phyloP scores from a whole-genome alignment of 1,140 invertebrate genomes.

The Oscheius sp. region DNA sequence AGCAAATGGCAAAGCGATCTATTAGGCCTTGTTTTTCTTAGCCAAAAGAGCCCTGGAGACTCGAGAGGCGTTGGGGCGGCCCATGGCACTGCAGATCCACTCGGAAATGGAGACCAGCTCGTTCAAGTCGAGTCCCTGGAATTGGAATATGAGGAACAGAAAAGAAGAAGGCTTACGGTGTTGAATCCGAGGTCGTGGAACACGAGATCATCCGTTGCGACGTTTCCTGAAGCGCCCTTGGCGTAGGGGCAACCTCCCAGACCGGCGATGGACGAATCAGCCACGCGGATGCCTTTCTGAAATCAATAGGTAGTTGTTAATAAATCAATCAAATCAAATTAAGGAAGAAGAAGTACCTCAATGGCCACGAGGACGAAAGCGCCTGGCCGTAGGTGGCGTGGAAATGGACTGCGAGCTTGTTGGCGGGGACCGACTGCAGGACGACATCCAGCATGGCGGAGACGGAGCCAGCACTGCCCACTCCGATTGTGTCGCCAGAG shows the following conservation, averaged over 20 bases:
- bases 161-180: slow-evolving; percentile 66
- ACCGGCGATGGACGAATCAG: slow-evolving; percentile 90
- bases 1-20: no score
- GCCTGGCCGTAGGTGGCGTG: slow-evolving; percentile 98
- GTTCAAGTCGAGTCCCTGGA: slow-evolving; percentile 53
- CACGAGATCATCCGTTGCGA: slow-evolving; percentile 93
- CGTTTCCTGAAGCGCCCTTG: slow-evolving; percentile 85
- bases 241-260: slow-evolving; percentile 97
- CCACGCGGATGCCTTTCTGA: slow-evolving; percentile 76
- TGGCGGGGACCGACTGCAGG: slow-evolving; percentile 65
- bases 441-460: slow-evolving; percentile 76
- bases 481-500: slow-evolving; percentile 95
- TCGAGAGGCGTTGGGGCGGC: slow-evolving; percentile 48
- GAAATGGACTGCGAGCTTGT: slow-evolving; percentile 86
- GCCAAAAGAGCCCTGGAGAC: slow-evolving; percentile 43
- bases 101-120: slow-evolving; percentile 47
- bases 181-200: slow-evolving; percentile 84
- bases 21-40: slow-evolving; percentile 24
- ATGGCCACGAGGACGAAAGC: slow-evolving; percentile 81
- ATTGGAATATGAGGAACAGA: not conserved
- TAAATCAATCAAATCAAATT: no score
- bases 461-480: slow-evolving; percentile 83
- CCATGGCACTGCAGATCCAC: slow-evolving; percentile 59
- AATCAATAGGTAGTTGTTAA: slow-evolving; percentile 59
- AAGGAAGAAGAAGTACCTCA: slow-evolving; percentile 65